These are phyloP conservation scores for Megalonaias nervosa DNA, from an alignment of 1,140 invertebrate species.

Conservation along the genomic window DNA sequence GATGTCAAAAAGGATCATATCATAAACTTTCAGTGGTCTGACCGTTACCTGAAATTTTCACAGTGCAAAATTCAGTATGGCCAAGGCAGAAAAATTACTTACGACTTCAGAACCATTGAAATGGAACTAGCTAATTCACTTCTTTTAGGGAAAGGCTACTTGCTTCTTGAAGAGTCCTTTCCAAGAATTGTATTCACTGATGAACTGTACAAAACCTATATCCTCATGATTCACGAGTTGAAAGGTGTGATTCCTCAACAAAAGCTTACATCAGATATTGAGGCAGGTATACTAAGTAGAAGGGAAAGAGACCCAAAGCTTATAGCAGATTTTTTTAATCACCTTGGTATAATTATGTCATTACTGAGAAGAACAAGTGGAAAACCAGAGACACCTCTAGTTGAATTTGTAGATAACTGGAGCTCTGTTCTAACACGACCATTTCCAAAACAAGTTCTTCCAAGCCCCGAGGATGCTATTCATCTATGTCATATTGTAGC, in stretches of 20 bases:
- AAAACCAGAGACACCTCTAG: constrained; percentile 6
- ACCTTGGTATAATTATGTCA: constrained; percentile 24
- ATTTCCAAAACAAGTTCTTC: constrained; percentile 15
- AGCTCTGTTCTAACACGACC: constrained; percentile 1
- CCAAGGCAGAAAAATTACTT: constrained; percentile 1
- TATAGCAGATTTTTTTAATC: constrained; percentile 15
- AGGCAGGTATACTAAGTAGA: background rate
- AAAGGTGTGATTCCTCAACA: constrained; percentile 1
- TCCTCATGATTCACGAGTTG: constrained; percentile 7
- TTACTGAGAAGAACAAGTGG: constrained; percentile 18
- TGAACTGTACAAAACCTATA: constrained; percentile 21
- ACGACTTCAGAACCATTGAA: constrained; percentile 32
- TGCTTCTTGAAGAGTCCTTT: background rate
- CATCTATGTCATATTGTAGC: constrained; percentile 19
- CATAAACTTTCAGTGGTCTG: background rate
- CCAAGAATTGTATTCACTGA: constrained; percentile 26
- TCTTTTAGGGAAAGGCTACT: background rate
- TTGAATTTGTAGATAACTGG: constrained; percentile 5
- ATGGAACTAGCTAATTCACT: constrained; percentile 3
- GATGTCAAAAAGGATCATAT: constrained; percentile 18
- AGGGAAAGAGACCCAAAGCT: constrained; percentile 5
- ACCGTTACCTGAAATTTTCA: constrained; percentile 1
- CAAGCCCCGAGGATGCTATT: constrained; percentile 4
- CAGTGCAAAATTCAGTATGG: constrained; percentile 19
- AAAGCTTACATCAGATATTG: constrained; percentile 9